Conservation (phyloP, 2,888 invertebrate species). For the Pammene aurita region DNA sequence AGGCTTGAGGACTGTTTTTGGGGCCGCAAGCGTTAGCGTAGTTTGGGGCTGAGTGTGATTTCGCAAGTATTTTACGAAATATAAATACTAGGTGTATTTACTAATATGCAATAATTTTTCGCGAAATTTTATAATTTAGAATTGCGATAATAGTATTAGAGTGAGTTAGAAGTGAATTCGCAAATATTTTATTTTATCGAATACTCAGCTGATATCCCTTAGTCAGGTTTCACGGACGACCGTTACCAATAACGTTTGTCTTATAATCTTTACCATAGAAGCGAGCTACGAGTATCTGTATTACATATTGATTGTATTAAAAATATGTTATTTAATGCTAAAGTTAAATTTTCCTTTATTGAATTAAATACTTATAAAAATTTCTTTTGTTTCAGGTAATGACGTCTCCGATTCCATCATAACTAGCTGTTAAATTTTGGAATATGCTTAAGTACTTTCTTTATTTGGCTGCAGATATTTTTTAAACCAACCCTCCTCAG, state of each 20-base stretch:
- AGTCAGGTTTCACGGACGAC: too few relatives aligned
- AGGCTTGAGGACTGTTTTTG: conserved; percentile 59
- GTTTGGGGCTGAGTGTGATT: conserved; percentile 1
- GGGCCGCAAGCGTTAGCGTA: conserved; percentile 30
- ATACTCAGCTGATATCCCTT: too few relatives aligned
- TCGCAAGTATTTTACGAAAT: conserved; percentile 9
- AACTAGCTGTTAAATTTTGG: background rate
- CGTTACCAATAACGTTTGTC: too few relatives aligned
- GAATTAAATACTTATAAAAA: background rate
- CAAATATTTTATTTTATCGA: too few relatives aligned
- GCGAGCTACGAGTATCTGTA: too few relatives aligned
- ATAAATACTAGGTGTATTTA: background rate
- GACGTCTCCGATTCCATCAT: background rate
- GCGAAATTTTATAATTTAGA: background rate
- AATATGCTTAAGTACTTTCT: background rate
- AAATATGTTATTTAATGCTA: too few relatives aligned
- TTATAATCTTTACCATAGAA: too few relatives aligned
- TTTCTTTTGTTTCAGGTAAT: conserved; percentile 3
- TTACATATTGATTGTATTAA: too few relatives aligned
- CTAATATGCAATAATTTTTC: background rate
- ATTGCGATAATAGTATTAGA: background rate
- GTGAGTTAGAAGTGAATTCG: too few relatives aligned
- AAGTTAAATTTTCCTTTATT: too few relatives aligned
- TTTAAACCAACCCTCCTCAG: too few relatives aligned
- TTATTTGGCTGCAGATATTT: background rate